Conservation (phyloP, 1,140 invertebrate species). For the Drosophila neocordata region DNA sequence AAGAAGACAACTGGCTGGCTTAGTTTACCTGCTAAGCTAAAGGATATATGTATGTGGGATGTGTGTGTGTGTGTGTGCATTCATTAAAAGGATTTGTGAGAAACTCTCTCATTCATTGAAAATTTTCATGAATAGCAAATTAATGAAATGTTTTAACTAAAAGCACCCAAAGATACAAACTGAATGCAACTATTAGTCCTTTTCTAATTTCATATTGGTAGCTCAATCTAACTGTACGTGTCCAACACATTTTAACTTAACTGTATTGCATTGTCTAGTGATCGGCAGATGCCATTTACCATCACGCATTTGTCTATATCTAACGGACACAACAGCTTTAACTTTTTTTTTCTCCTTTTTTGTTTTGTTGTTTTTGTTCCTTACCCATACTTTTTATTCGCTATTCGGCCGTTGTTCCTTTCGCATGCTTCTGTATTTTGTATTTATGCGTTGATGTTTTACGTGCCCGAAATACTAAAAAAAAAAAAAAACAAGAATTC, state of each 20-base stretch:
- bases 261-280: conserved; percentile 5
- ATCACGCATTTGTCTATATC: background rate
- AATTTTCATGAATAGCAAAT: conserved; percentile 2
- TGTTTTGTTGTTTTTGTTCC: background rate
- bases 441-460: conserved; percentile 81
- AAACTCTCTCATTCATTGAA: background rate
- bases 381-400: conserved; percentile 21
- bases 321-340: conserved; percentile 1
- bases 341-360: background rate
- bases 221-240: conserved; percentile 2
- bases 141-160: background rate
- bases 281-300: conserved; percentile 9
- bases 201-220: background rate
- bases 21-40: background rate
- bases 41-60: no score
- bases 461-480: conserved; percentile 69
- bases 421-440: conserved; percentile 43
- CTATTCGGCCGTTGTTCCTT: conserved; percentile 26
- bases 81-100: conserved; percentile 1
- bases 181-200: background rate
- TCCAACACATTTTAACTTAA: conserved; percentile 2
- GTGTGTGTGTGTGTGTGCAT: background rate
- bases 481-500: no score
- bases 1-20: background rate
- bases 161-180: background rate